Percentiles rank a stretch among this genome's conserved stretches.
Evolutionary conservation across 2,113 vertebrate species (phyloP).

Genomic region (Campylomormyrus numenius): DNA sequence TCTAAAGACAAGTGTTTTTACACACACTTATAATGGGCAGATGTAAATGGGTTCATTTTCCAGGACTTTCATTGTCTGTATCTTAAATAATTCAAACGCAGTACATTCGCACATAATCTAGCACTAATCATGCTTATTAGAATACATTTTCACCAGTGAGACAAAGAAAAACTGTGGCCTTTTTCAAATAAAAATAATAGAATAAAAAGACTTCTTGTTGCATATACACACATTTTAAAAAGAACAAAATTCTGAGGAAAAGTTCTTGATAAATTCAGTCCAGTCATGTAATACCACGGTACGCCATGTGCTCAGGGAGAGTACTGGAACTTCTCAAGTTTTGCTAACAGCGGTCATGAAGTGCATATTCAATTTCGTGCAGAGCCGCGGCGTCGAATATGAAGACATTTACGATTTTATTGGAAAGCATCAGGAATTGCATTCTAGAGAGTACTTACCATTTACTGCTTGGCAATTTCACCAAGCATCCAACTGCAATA

Average conservation of each 20-base stretch:
- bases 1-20: constrained; percentile 5
- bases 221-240: background rate
- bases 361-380: constrained; percentile 1
- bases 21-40: constrained; percentile 4
- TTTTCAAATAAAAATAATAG: background rate
- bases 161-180: background rate
- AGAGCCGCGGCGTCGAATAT: background rate
- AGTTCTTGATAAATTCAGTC: background rate
- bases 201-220: background rate
- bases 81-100: background rate
- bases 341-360: background rate
- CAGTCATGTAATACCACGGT: background rate
- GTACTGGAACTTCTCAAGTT: background rate
- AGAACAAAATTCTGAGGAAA: background rate
- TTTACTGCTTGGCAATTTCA: background rate
- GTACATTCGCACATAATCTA: background rate
- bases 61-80: background rate
- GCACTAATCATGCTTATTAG: background rate
- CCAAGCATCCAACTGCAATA: background rate
- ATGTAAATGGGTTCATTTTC: background rate
- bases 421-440: background rate
- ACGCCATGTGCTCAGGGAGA: background rate
- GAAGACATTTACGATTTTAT: background rate
- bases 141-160: background rate
- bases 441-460: constrained; percentile 5